Evolutionary conservation across 2,113 vertebrate species (phyloP).

Genomic region (Tauraco erythrolophus): DNA sequence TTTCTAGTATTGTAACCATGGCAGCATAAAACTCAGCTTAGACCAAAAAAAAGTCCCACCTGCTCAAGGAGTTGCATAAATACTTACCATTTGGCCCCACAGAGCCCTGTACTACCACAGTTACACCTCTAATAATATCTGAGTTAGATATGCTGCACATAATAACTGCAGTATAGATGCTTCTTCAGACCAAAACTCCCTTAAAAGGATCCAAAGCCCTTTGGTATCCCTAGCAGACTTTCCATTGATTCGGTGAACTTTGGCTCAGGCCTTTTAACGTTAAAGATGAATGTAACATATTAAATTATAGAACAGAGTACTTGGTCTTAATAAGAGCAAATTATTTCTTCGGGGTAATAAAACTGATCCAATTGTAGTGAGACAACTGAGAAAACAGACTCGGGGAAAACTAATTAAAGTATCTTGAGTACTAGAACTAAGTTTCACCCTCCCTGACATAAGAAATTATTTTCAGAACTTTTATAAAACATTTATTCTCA

Average conservation of each 20-base stretch:
- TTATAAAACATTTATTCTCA: constrained; percentile 35
- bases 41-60: constrained; percentile 6
- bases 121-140: constrained; percentile 6
- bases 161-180: neutral
- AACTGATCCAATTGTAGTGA: neutral
- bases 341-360: constrained; percentile 56
- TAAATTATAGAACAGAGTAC: constrained; percentile 41
- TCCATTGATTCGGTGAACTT: constrained; percentile 33
- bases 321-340: constrained; percentile 52
- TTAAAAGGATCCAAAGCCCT: neutral
- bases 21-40: constrained; percentile 9
- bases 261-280: neutral
- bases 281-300: constrained; percentile 34
- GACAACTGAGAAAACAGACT: constrained; percentile 45
- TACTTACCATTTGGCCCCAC: neutral
- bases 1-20: constrained; percentile 48
- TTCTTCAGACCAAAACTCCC: neutral
- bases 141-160: neutral
- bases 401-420: constrained; percentile 43
- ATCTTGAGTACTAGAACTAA: neutral
- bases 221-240: neutral
- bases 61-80: constrained; percentile 27
- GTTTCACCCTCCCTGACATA: neutral
- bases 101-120: neutral
- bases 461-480: constrained; percentile 49